phyloP scores from a whole-genome alignment of 2,888 invertebrate genomes.

The Eilema sororculum region DNA sequence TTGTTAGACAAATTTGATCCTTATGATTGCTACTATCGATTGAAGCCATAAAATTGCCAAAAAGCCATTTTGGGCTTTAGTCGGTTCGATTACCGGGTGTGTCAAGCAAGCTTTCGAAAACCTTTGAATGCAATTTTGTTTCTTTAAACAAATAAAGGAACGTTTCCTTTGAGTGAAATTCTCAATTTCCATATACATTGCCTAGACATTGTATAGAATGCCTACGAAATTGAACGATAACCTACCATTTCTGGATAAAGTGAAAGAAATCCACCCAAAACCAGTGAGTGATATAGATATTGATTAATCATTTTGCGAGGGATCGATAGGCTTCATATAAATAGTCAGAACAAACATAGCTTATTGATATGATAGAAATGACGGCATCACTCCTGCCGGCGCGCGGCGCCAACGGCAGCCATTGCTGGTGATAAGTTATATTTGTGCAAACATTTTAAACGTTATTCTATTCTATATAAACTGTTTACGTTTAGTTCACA shows the following conservation, averaged over 20 bases:
- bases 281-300: not conserved
- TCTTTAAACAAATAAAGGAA: no score
- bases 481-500: constrained; percentile 42
- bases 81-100: no score
- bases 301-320: constrained; percentile 7
- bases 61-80: no score
- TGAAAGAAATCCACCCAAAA: not conserved
- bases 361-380: constrained; percentile 46
- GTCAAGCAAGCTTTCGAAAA: no score
- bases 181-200: no score
- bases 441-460: constrained; percentile 44
- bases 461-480: constrained; percentile 41
- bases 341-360: constrained; percentile 44
- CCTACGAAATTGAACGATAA: not conserved
- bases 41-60: no score
- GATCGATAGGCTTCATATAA: constrained; percentile 40
- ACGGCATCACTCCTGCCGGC: constrained; percentile 45
- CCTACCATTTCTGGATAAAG: not conserved
- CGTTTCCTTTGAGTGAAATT: no score
- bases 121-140: no score
- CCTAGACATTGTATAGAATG: no score
- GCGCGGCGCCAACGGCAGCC: constrained; percentile 47
- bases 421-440: constrained; percentile 45
- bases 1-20: no score
- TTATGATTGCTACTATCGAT: no score